These are phyloP conservation scores for Taenioides sp. DNA, from an alignment of 2,797 vertebrate genomes.

Conservation along the genomic window DNA sequence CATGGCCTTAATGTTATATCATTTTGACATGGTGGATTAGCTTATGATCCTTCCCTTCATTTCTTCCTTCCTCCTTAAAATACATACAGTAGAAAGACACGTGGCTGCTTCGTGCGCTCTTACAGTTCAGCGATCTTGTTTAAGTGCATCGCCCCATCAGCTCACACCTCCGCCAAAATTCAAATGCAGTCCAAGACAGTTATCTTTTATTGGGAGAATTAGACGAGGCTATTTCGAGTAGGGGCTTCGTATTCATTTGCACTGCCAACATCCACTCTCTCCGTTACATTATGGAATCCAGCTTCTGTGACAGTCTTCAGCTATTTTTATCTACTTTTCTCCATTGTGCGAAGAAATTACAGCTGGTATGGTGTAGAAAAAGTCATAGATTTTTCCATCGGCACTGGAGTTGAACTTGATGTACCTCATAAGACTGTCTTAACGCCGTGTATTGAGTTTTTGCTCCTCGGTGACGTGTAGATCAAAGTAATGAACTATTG, in stretches of 20 bases:
- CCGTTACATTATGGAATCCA: slow-evolving; percentile 58
- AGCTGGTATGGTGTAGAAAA: slow-evolving; percentile 55
- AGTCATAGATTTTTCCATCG: slow-evolving; percentile 50
- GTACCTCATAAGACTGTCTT: slow-evolving; percentile 58
- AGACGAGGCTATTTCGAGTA: slow-evolving; percentile 58
- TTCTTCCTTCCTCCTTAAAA: slow-evolving; percentile 9
- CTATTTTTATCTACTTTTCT: slow-evolving; percentile 63
- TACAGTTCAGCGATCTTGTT: slow-evolving; percentile 21
- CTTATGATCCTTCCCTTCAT: not conserved
- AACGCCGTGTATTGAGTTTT: slow-evolving; percentile 60
- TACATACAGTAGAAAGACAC: slow-evolving; percentile 26
- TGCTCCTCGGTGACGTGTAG: slow-evolving; percentile 71
- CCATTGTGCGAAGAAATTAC: slow-evolving; percentile 58
- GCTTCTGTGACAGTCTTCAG: slow-evolving; percentile 61
- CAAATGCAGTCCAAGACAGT: slow-evolving; percentile 51
- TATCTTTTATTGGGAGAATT: slow-evolving; percentile 55
- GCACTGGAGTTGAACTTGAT: slow-evolving; percentile 54
- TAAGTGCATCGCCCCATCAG: slow-evolving; percentile 32
- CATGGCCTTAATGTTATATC: too few species aligned
- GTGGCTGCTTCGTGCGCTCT: slow-evolving; percentile 11
- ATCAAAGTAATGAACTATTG: slow-evolving; percentile 74
- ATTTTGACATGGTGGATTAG: slow-evolving; percentile 6
- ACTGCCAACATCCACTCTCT: slow-evolving; percentile 53
- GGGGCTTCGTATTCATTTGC: slow-evolving; percentile 60
- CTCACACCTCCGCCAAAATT: slow-evolving; percentile 49